Evolutionary conservation across 2,888 invertebrate genomes (phyloP), one percentile per base, ranked within the genome.

Genomic region (Ganaspis brasiliensis): DNA sequence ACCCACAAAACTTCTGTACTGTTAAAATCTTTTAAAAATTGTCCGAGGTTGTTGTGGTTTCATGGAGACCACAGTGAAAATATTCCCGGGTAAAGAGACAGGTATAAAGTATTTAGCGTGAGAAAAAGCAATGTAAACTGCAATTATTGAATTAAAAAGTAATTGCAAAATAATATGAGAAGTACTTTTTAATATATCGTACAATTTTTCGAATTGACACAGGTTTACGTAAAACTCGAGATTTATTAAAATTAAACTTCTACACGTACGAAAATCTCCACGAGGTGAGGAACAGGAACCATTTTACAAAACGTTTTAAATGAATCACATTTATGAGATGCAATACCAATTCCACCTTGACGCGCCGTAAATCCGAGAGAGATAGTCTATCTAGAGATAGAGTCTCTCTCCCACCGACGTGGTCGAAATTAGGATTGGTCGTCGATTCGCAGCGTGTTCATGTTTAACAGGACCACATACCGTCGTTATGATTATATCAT

Each of bases 271-370:
- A 31, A 6, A 31, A 6, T 31, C 6, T 31, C 31, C 31, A n/a
- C n/a, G n/a, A n/a, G n/a, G 45, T 40, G 59, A n/a, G 21, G 57
- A 71, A n/a, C 14, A 16, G 21, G 49, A 37, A 56, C 55, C 78
- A 73, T 79, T 78, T 82, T 77, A 75, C 72, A 55, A 77, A 79
- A 78, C 78, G 78, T 79, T 81, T 81, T 77, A 72, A 79, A 79
- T 77, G 77, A 75, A 81, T 82, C 81, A 81, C 77, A 82, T 82
- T 82, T 77, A 82, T 82, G 82, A 82, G 78, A 77, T 74, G 79
- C 81, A 81, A 79, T 77, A 78, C 78, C 79, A 79, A 81, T 82
- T 81, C 73, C 77, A 76, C 72, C 63, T 77, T 80, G 82, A 78
- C 81, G 77, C 77, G 74, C 79, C 79, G 75, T 82, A 82, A 82